Evolutionary conservation across 2,888 invertebrate species (phyloP).

Genomic region (Agonum fuliginosum): DNA sequence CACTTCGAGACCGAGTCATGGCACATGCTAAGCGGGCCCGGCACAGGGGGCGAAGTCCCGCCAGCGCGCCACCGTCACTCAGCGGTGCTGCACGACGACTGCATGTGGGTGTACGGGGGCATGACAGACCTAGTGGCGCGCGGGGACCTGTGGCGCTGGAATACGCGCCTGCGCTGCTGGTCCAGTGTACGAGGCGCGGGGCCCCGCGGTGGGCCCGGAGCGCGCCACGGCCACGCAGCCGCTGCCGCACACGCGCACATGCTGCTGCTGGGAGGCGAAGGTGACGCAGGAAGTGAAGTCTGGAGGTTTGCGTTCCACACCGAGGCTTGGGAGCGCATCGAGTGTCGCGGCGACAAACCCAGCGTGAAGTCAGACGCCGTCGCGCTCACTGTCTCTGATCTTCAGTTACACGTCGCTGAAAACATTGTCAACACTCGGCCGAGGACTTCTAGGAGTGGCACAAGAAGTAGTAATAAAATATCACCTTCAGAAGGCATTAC

Average conservation of each 20-base stretch:
- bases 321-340: constrained; percentile 85
- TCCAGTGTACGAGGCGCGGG: constrained; percentile 73
- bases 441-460: not conserved
- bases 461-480: not conserved
- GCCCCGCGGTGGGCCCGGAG: constrained; percentile 79
- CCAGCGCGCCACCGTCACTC: constrained; percentile 90
- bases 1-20: constrained; percentile 90
- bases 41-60: constrained; percentile 71
- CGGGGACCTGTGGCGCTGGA: constrained; percentile 87
- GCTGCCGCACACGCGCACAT: constrained; percentile 85
- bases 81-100: constrained; percentile 84
- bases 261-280: constrained; percentile 88
- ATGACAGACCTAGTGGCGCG: constrained; percentile 88
- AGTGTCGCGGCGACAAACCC: constrained; percentile 78
- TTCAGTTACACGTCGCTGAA: constrained; percentile 58
- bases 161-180: constrained; percentile 82
- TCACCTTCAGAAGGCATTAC: not conserved
- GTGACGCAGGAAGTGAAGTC: constrained; percentile 79
- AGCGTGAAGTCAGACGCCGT: constrained; percentile 82
- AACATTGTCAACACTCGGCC: not conserved
- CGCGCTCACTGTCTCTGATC: constrained; percentile 79
- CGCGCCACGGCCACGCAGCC: constrained; percentile 86
- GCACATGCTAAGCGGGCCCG: constrained; percentile 77
- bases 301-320: constrained; percentile 68
- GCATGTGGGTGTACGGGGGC: constrained; percentile 92